phyloP scores from a whole-genome alignment of 2,113 vertebrate species.

The Coreoperca whiteheadi region DNA sequence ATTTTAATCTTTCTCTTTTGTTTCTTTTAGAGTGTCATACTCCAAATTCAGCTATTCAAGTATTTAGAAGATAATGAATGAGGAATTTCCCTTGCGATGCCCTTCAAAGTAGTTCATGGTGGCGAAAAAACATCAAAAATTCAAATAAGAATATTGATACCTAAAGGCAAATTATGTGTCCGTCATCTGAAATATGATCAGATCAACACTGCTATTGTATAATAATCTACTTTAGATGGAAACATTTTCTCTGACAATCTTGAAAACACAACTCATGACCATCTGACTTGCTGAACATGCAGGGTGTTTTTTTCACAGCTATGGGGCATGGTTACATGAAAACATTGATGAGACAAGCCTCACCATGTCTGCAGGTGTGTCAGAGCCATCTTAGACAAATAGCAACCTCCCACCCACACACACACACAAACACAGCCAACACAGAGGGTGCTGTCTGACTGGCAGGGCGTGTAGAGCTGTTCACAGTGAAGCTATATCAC shows the following conservation, averaged over 20 bases:
- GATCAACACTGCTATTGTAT: background rate
- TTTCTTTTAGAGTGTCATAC: background rate
- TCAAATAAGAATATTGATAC: background rate
- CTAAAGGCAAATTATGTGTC: background rate
- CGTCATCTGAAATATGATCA: conserved; percentile 2
- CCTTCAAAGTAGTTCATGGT: background rate
- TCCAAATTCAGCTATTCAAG: background rate
- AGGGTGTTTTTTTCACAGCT: conserved; percentile 26
- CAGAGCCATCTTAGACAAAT: conserved; percentile 48
- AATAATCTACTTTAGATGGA: background rate
- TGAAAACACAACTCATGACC: conserved; percentile 1
- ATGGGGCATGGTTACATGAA: conserved; percentile 51
- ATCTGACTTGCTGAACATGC: conserved; percentile 35
- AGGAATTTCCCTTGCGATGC: background rate
- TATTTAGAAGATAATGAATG: background rate
- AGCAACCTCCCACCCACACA: conserved; percentile 32
- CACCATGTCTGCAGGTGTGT: conserved; percentile 63
- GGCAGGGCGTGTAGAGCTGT: conserved; percentile 40
- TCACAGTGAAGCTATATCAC: conserved; percentile 43
- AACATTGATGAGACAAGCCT: conserved; percentile 69
- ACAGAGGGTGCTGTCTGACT: conserved; percentile 41
- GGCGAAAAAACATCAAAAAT: background rate
- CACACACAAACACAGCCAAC: conserved; percentile 23
- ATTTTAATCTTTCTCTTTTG: background rate
- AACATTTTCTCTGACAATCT: background rate